phyloP scores from a whole-genome alignment of 2,888 invertebrate species.

The Vesta saturnalis region DNA sequence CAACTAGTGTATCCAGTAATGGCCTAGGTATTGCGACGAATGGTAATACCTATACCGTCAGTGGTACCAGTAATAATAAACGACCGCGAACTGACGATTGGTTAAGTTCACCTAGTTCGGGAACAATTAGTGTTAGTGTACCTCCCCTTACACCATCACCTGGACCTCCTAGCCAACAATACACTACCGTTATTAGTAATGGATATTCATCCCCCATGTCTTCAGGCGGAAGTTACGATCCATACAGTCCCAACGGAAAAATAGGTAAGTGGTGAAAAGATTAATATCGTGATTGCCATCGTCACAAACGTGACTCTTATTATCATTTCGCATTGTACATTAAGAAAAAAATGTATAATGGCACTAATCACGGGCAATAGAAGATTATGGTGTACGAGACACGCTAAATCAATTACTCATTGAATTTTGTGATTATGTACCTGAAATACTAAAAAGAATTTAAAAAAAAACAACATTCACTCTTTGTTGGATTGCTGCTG shows the following conservation, averaged over 20 bases:
- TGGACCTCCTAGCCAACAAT: slow-evolving; percentile 66
- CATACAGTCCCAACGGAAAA: slow-evolving; percentile 91
- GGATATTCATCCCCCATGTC: slow-evolving; percentile 89
- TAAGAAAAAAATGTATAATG: too few relatives aligned
- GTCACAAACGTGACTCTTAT: slow-evolving; percentile 2
- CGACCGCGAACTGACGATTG: slow-evolving; percentile 68
- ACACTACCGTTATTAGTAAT: slow-evolving; percentile 69
- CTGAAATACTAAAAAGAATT: background rate
- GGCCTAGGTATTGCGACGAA: slow-evolving; percentile 43
- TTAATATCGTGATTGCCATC: background rate
- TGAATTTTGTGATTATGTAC: background rate
- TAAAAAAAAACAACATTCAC: background rate
- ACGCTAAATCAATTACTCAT: slow-evolving; percentile 10
- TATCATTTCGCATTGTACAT: too few relatives aligned
- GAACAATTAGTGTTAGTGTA: slow-evolving; percentile 65
- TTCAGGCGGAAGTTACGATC: slow-evolving; percentile 88
- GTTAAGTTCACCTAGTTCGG: slow-evolving; percentile 71
- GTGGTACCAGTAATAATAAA: slow-evolving; percentile 41
- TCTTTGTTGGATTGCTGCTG: background rate
- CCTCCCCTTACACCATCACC: slow-evolving; percentile 76
- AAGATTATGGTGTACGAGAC: background rate
- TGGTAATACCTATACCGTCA: slow-evolving; percentile 41
- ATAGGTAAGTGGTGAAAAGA: slow-evolving; percentile 74
- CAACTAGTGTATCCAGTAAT: slow-evolving; percentile 51
- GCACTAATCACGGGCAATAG: background rate